Evolutionary conservation across 2,113 vertebrate genomes (phyloP), one percentile per base, ranked within the genome.

Genomic region (Argyrosomus japonicus): DNA sequence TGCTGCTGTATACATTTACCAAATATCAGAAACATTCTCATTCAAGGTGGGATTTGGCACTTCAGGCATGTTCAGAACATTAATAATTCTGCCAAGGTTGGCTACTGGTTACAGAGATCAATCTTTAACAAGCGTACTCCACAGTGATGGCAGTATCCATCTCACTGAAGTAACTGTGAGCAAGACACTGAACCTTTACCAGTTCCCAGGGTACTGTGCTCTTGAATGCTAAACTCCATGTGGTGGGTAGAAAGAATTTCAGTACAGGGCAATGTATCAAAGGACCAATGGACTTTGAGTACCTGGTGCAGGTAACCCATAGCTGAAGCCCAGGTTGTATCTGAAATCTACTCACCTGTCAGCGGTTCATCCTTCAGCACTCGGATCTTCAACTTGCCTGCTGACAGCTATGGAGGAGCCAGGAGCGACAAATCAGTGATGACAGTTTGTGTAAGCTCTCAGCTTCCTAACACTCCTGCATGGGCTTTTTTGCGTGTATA

Each of bases 331-430:
- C 17, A 40, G 57, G 48, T 54, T 63, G 43, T 75, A 68, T 25
- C 63, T 78, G 36, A 54, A 72, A 82, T 75, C 58, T 23, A 79
- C 92, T 90, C 73, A 95, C 94, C 93, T 91, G 84, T 85, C 71
- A 90, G 51, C 5, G 60, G n/a, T 48, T 96, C 90, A 12, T 96
- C 94, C 92, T 96, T 97, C 83, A 99, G 94, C 48, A 96, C 75
- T 86, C 95, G 95, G 77, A 99, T 84, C 92, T 95, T 99, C 85
- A 96, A 71, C 94, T 95, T 97, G 79, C 96, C 96, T 57, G 94
- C 88, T 89, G 96, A 93, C 91, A 95, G 51, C 97, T 99, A 83
- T 12, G 85, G 69, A 54, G 83, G 90, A 75, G 54, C 85, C 29
- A 63, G 25, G 3, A 60, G 71, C 74, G 11, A 93, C 63, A 63